These are phyloP conservation scores for Gobionotothen gibberifrons DNA, from an alignment of 2,797 vertebrate genomes.

Conservation along the genomic window DNA sequence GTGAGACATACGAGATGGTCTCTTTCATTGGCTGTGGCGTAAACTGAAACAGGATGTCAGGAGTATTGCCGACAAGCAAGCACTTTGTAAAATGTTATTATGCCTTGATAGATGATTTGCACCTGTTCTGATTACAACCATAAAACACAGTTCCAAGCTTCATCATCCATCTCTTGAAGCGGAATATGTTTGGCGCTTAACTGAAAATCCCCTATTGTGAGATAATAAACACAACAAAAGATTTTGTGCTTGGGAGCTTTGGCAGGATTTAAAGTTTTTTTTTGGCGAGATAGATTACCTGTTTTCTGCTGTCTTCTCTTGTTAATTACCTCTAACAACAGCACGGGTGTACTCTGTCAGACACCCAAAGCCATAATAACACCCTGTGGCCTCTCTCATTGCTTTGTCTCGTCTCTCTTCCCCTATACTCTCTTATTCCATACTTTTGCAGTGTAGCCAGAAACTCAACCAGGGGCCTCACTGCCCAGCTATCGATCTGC, in stretches of 20 bases:
- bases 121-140: slow-evolving; percentile 68
- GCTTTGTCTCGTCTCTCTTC: slow-evolving; percentile 52
- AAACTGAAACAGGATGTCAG: slow-evolving; percentile 61
- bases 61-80: slow-evolving; percentile 50
- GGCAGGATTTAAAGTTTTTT: slow-evolving; percentile 51
- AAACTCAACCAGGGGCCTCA: slow-evolving; percentile 70
- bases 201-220: slow-evolving; percentile 63
- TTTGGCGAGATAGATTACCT: slow-evolving; percentile 46
- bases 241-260: slow-evolving; percentile 61
- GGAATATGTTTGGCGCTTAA: slow-evolving; percentile 56
- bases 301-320: slow-evolving; percentile 64
- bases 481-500: slow-evolving; percentile 77
- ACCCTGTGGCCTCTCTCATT: slow-evolving; percentile 63
- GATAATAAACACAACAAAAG: slow-evolving; percentile 66
- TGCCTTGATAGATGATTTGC: slow-evolving; percentile 67
- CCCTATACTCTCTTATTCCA: slow-evolving; percentile 34
- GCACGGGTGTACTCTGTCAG: slow-evolving; percentile 61
- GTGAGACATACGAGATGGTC: slow-evolving; percentile 47
- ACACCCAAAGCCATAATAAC: slow-evolving; percentile 59
- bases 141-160: slow-evolving; percentile 60
- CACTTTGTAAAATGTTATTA: slow-evolving; percentile 67
- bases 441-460: slow-evolving; percentile 71
- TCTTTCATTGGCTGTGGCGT: slow-evolving; percentile 56
- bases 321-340: slow-evolving; percentile 77
- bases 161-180: slow-evolving; percentile 65